Evolutionary conservation across 2,113 vertebrate species (phyloP), one percentile per base, ranked within the genome.

Genomic region (Porphyrio hochstetteri): DNA sequence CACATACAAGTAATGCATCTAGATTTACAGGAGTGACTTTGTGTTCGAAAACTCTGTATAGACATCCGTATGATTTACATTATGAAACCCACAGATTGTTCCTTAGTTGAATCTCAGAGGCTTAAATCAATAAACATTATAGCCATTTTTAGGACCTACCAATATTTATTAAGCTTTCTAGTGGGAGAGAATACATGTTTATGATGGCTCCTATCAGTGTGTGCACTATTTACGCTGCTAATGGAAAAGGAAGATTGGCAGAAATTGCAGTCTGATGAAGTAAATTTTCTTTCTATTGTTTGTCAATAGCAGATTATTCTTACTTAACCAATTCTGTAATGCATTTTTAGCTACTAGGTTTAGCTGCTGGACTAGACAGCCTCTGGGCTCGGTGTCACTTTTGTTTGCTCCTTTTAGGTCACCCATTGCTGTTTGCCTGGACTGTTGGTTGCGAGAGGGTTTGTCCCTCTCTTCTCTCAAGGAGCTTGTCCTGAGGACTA

Each of bases 71-170:
- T 68, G 67, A 64, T 94, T 97, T 78, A 91, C 40, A 63, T 81
- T 71, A 91, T 16, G 74, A 89, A 96, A 78, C 42, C 71, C 69
- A 82, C 56, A 95, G 38, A 91, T 92, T 92, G 96, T 92, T 93
- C 81, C 19, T 95, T 93, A 95, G 92, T 88, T 81, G 48, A 92
- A 74, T 74, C 31, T 69, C 92, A 96, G 72, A 95, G 88, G 67
- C 79, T 95, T 92, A 96, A 97, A 98, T 97, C 98, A 97, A 98
- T 98, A 97, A 96, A 89, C 76, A 97, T 95, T 97, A 95, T 74
- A 88, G 64, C 64, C 55, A 74, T 93, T 95, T 96, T 93, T 92
- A 93, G 88, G 77, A 96, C 87, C 44, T 90, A 81, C 93, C 92
- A 95, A 92, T 96, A 92, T 60, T 95, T 82, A 77, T 48, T 79